Evolutionary conservation across 1,140 invertebrate genomes (phyloP), one percentile per base, ranked within the genome.

Genomic region (Drosophila cardini): DNA sequence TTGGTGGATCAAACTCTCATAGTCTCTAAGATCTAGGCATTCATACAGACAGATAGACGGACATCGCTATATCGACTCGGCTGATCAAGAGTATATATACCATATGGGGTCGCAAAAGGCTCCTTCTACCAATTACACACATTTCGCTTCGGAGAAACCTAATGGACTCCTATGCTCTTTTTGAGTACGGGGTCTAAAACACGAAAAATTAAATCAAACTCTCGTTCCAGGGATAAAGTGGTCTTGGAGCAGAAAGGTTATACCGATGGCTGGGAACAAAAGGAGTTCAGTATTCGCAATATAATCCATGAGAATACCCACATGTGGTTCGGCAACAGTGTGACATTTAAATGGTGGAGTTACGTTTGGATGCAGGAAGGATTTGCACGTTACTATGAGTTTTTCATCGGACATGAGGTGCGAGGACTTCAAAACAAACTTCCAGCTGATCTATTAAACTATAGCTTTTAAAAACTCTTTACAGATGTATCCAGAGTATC

Each of bases 301-400:
- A 94, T 94, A 4, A 91, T 93, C 16, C 95, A 95, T 76, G 95
- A 95, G 84, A 93, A 94, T 11, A 90, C 93, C 1, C 95, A 95
- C 85, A 93, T 94, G 90, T 95, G 95, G 95, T 95, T 95, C 67
- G 95, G 95, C 18, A 93, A 96, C 91, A 92, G 94, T 10, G 94
- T 95, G 2, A 95, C 94, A 1, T 93, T 93, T 40, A 91, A 93
- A 9, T 95, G 94, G 94, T 95, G 95, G 95, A 93, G 93, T 15
- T 93, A 93, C 26, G 86, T 93, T 1, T 96, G 95, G 95, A 84
- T 96, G 0, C 95, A 95, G 72, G 95, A 95, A 92, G 94, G 94
- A 2, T 95, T 95, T 80, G 95, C 95, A 0, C 93, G 94, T 80
- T 95, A 94, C 60, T 94, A 94, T 57, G 92, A 95, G 94, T 96